Conservation (phyloP, 2,888 invertebrate genomes). For the Limulus polyphemus region DNA sequence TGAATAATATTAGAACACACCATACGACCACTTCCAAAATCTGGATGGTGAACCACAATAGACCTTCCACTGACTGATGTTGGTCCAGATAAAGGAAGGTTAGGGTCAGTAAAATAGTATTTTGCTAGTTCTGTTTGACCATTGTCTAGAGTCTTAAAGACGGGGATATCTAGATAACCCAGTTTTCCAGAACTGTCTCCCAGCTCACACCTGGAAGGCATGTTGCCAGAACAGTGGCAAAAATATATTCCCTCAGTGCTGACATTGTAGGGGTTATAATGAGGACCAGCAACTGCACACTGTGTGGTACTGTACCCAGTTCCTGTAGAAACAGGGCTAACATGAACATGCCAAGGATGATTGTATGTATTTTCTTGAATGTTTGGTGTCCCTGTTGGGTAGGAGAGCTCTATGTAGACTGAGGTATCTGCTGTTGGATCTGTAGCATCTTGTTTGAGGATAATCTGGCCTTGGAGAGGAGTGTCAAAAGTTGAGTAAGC, state of each 20-base stretch:
- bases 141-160: slow-evolving; percentile 19
- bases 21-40: slow-evolving; percentile 54
- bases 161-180: slow-evolving; percentile 58
- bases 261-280: slow-evolving; percentile 64
- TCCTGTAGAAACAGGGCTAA: slow-evolving; percentile 19
- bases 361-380: slow-evolving; percentile 14
- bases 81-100: slow-evolving; percentile 62
- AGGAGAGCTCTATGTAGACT: slow-evolving; percentile 52
- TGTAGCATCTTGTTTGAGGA: slow-evolving; percentile 52
- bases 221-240: slow-evolving; percentile 74
- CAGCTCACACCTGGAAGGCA: slow-evolving; percentile 76
- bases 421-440: slow-evolving; percentile 73
- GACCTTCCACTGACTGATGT: slow-evolving; percentile 64
- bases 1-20: slow-evolving; percentile 69
- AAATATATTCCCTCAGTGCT: slow-evolving; percentile 32
- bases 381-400: slow-evolving; percentile 18
- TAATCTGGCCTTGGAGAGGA: slow-evolving; percentile 70
- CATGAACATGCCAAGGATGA: slow-evolving; percentile 68
- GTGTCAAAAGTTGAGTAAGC: slow-evolving; percentile 71
- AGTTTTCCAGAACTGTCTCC: slow-evolving; percentile 76
- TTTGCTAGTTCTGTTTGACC: slow-evolving; percentile 24
- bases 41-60: slow-evolving; percentile 69
- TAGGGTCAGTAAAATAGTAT: slow-evolving; percentile 61
- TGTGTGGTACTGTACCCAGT: slow-evolving; percentile 23
- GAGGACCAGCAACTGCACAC: slow-evolving; percentile 45